Evolutionary conservation across 2,888 invertebrate species (phyloP).

Genomic region (Torymus texanus): DNA sequence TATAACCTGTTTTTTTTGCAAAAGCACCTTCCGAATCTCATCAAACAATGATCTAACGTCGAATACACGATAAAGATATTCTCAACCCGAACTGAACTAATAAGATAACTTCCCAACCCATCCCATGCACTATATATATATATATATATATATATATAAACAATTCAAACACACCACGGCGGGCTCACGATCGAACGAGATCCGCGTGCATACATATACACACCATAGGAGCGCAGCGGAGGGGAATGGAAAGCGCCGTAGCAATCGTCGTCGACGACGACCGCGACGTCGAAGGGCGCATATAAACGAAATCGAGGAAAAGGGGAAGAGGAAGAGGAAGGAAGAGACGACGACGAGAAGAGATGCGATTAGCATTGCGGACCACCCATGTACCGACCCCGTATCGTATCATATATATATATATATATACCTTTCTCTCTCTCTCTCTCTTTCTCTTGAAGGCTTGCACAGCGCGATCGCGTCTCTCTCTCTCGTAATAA

Average conservation of each 20-base stretch:
- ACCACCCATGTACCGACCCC: constrained; percentile 70
- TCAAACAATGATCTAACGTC: too few species aligned
- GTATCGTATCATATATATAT: constrained; percentile 17
- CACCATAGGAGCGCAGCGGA: background rate
- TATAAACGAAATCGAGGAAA: constrained; percentile 25
- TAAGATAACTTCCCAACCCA: too few species aligned
- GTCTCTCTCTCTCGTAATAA: constrained; percentile 67
- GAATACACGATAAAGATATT: too few species aligned
- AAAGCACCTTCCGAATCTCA: too few species aligned
- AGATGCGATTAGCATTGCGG: constrained; percentile 70
- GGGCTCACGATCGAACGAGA: too few species aligned
- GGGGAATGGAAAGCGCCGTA: background rate
- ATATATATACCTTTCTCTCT: constrained; percentile 6
- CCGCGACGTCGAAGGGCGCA: background rate
- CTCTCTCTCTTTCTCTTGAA: constrained; percentile 39
- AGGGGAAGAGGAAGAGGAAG: constrained; percentile 40
- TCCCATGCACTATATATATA: too few species aligned
- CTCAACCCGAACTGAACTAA: too few species aligned
- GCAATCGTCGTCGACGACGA: too few species aligned
- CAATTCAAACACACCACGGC: background rate
- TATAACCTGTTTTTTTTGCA: too few species aligned
- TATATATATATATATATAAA: background rate
- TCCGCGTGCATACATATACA: too few species aligned
- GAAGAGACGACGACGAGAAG: constrained; percentile 29
- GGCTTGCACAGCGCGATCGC: constrained; percentile 47